Percentiles rank a stretch among this genome's conserved stretches.
phyloP scores from a whole-genome alignment of 1,140 invertebrate genomes.

The Scaptomyza graminum region DNA sequence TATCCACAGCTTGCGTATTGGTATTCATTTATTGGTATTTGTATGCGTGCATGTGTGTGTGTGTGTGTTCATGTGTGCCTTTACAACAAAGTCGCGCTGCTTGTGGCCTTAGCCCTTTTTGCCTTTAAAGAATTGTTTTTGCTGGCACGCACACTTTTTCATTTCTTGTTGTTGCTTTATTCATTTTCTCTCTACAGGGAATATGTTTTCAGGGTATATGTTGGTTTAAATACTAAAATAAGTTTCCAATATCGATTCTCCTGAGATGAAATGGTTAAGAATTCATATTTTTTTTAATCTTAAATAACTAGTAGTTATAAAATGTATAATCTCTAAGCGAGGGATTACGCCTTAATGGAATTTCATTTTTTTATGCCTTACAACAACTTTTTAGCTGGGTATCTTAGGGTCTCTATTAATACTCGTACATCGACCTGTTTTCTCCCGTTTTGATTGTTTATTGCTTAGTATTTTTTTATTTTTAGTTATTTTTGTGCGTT shows the following conservation, averaged over 20 bases:
- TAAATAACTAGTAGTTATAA: too few species aligned
- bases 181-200: background rate
- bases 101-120: constrained; percentile 64
- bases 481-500: constrained; percentile 59
- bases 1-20: constrained; percentile 55
- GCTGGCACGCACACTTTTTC: constrained; percentile 42
- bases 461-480: constrained; percentile 75
- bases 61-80: constrained; percentile 16
- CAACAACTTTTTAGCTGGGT: background rate
- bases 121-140: constrained; percentile 41
- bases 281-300: too few species aligned
- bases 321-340: too few species aligned
- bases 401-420: background rate
- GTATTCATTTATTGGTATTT: constrained; percentile 14
- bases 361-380: too few species aligned
- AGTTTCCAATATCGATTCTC: too few species aligned
- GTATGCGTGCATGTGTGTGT: constrained; percentile 22
- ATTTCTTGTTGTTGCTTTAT: background rate
- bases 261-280: too few species aligned
- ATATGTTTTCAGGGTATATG: too few species aligned
- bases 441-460: constrained; percentile 33
- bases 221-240: too few species aligned
- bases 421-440: constrained; percentile 5
- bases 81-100: constrained; percentile 14
- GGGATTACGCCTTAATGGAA: too few species aligned